Percentiles rank a stretch among this genome's conserved stretches.
These are phyloP conservation scores for Pemphredon lugubris DNA, from an alignment of 2,888 invertebrate species.

Conservation along the genomic window DNA sequence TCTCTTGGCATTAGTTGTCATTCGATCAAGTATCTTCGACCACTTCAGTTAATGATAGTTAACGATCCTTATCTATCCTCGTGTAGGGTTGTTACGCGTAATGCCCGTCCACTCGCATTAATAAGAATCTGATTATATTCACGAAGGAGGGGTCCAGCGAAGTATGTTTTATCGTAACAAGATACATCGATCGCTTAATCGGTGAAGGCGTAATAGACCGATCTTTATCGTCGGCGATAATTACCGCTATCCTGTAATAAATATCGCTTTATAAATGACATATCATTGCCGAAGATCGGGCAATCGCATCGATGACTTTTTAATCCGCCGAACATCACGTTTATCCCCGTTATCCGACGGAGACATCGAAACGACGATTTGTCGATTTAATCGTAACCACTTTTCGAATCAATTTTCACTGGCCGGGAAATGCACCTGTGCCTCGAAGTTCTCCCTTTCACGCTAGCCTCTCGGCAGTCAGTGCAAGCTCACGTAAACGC, in stretches of 20 bases:
- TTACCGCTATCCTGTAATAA: too few species aligned
- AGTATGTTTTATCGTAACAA: too few species aligned
- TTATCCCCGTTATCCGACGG: too few species aligned
- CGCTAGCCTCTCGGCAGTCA: conserved; percentile 29
- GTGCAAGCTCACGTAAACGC: conserved; percentile 41
- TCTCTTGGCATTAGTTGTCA: too few species aligned
- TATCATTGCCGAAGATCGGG: too few species aligned
- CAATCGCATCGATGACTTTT: too few species aligned
- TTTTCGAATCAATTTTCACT: conserved; percentile 38
- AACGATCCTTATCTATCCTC: not conserved
- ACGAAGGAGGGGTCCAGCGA: too few species aligned
- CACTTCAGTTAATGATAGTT: not conserved
- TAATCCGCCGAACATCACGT: too few species aligned
- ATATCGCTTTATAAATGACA: too few species aligned
- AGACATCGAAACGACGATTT: not conserved
- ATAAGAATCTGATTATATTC: not conserved
- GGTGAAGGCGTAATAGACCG: too few species aligned
- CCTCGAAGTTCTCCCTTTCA: conserved; percentile 49
- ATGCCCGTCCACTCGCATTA: not conserved
- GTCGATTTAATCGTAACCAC: conserved; percentile 15
- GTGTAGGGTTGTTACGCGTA: not conserved
- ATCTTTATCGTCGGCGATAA: too few species aligned
- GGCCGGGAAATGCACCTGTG: conserved; percentile 48
- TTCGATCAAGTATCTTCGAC: not conserved
- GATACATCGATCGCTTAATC: too few species aligned